Evolutionary conservation across 2,888 invertebrate genomes (phyloP).

Genomic region (Eupeodes latifasciatus): DNA sequence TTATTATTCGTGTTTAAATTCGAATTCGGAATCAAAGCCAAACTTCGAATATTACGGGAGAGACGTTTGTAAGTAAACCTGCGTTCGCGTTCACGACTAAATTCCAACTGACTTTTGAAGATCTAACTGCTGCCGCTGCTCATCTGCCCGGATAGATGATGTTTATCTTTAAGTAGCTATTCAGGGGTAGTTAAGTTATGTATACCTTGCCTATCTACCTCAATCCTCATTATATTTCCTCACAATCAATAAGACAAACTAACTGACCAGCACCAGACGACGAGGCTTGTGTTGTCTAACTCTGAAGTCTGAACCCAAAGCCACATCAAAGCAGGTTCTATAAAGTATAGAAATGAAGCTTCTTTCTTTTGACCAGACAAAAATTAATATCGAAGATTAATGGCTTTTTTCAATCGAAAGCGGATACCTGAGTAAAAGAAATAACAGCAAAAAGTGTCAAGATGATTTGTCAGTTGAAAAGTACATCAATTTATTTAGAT

Average conservation of each 20-base stretch:
- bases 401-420: conserved; percentile 40
- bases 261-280: conserved; percentile 47
- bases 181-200: conserved; percentile 12
- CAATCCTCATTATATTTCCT: conserved; percentile 24
- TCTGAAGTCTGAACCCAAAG: conserved; percentile 13
- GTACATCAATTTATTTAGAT: conserved; percentile 25
- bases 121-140: conserved; percentile 40
- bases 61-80: conserved; percentile 32
- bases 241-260: conserved; percentile 46
- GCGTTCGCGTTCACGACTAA: conserved; percentile 71
- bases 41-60: neutral
- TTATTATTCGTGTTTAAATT: conserved; percentile 40
- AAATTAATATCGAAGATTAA: conserved; percentile 41
- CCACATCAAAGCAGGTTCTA: conserved; percentile 55
- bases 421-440: neutral
- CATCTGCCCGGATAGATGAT: conserved; percentile 61
- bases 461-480: conserved; percentile 20
- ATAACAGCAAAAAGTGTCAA: conserved; percentile 28
- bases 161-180: neutral
- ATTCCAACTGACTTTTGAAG: conserved; percentile 65
- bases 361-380: conserved; percentile 49
- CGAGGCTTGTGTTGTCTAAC: neutral
- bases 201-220: neutral
- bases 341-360: conserved; percentile 21
- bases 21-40: neutral